phyloP scores from a whole-genome alignment of 2,797 vertebrate genomes.

The Toxotes lorentzi region DNA sequence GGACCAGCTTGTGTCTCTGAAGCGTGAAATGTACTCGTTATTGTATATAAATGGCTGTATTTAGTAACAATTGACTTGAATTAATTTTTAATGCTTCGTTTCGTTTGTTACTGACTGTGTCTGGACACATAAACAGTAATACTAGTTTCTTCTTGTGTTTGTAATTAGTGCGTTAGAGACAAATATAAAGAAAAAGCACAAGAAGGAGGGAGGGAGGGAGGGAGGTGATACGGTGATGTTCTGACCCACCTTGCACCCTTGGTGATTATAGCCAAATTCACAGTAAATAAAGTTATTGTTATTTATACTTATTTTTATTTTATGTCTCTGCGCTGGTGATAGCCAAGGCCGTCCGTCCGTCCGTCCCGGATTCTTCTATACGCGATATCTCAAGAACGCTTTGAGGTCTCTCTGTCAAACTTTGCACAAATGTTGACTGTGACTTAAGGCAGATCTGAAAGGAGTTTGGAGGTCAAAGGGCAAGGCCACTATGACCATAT shows the following conservation, averaged over 20 bases:
- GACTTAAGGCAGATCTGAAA: too few species aligned
- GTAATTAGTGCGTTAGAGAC: neutral
- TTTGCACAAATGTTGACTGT: too few species aligned
- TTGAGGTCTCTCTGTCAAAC: too few species aligned
- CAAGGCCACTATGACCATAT: too few species aligned
- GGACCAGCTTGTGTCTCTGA: neutral
- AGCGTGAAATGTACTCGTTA: neutral
- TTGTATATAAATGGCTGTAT: neutral
- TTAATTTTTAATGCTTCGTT: neutral
- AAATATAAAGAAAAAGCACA: neutral
- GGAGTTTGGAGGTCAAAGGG: too few species aligned
- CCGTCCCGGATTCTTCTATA: too few species aligned
- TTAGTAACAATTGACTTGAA: neutral
- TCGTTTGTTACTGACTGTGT: conserved; percentile 17
- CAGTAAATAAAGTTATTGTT: neutral
- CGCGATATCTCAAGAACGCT: too few species aligned
- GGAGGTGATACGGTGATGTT: neutral
- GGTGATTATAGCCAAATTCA: neutral
- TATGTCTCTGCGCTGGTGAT: too few species aligned
- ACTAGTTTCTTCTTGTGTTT: neutral
- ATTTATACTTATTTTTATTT: neutral
- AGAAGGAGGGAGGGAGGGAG: neutral
- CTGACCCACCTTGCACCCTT: neutral
- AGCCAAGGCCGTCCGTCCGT: too few species aligned
- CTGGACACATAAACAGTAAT: neutral